Base-by-base conservation (phyloP, 2,797 vertebrate genomes). In the Scarus forsteni region DNA sequence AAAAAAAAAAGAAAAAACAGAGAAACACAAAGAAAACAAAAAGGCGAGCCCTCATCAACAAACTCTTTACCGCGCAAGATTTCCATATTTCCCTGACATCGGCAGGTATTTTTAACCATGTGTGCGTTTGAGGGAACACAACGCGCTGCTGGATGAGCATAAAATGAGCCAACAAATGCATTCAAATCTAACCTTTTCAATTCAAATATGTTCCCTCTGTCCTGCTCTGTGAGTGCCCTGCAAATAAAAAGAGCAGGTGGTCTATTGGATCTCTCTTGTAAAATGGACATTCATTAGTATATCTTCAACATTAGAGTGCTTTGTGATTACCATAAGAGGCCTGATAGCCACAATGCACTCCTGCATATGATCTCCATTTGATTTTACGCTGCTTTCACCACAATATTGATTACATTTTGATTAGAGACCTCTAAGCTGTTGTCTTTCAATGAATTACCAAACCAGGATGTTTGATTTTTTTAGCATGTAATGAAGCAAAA, bases 241-340 rank as follows among this genome's bases (percentile, higher is more conserved):
- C 43, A 61, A 80, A 84, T 78, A 58, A 81, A 86, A 43, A 70
- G 71, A 89, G 75, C 88, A 93, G 92, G 93, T 93, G 90, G 91
- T 73, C 79, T 69, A 88, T 88, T 90, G 80, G 78, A 79, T 80
- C 78, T 70, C 46, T 73, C 65, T 85, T 77, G 87, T 90, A 88
- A 92, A 90, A 91, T 78, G 76, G 84, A 86, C 85, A 82, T 85
- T 92, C 86, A 89, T 92, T 91, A 88, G 86, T 86, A 75, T 85
- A 87, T 87, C 65, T 83, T 92, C 81, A 88, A 82, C 27, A 85
- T 88, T 85, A 75, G 90, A 89, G 85, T 83, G 74, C 75, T 77
- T 45, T 60, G 79, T 87, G 90, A 93, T 93, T 91, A 91, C 85
- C 70, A 60, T 46, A 42, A 81, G 75, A 70, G 53, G 81, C 55